Evolutionary conservation across 2,888 invertebrate species (phyloP), one percentile per base, ranked within the genome.

Genomic region (Parascotia fuliginaria): DNA sequence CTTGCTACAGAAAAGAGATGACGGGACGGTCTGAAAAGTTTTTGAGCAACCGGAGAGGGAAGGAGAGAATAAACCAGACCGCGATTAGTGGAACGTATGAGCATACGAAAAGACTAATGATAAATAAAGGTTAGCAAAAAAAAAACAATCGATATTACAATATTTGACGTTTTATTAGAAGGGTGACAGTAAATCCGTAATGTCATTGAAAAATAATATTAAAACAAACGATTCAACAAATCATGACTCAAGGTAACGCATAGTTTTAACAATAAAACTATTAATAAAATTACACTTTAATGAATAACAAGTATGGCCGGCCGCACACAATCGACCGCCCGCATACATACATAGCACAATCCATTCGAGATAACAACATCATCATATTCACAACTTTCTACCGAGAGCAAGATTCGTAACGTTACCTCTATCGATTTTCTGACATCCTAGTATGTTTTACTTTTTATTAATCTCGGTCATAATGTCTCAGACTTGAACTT

Each of bases 151-250:
- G 75, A 73, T 86, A 31, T 66, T 88, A 87, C 83, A 85, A 86
- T 87, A 89, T 89, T 88, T 89, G 85, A 87, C 84, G 86, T 84
- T 92, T 91, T 92, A 91, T 90, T 91, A 90, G 85, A 87, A 89
- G 85, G 85, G 85, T 89, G 91, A 91, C 88, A 90, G 85, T 85
- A 85, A 87, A 89, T 88, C 83, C 80, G 86, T 78, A 86, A 89
- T 89, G 87, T 89, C 89, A 89, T 89, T 88, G 83, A 77, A 87
- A 86, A 88, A 87, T 86, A 83, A 89, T 80, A 89, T 84, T 87
- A 88, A 89, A 88, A 89, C 87, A 89, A 91, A 90, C 87, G 83
- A 87, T 88, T 90, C 71, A 92, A 91, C 91, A 91, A 91, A 87
- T 89, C 84, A 87, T 90, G 91, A 91, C 91, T 90, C 87, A 88